These are phyloP conservation scores for Cataglyphis livida DNA, from an alignment of 2,888 invertebrate genomes.

Conservation along the genomic window DNA sequence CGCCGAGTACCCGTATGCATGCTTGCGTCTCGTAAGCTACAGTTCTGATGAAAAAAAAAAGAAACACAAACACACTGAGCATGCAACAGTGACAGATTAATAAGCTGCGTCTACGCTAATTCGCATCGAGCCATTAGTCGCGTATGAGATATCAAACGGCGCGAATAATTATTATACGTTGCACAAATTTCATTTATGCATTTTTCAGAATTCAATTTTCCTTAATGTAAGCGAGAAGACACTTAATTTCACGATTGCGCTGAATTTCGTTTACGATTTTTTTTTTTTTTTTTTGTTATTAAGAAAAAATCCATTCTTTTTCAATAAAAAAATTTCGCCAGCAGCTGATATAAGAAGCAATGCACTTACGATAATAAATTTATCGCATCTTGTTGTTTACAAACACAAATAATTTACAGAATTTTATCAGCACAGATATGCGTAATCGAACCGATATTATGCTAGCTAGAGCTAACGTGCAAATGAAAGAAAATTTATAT, in stretches of 20 bases:
- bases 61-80: conserved; percentile 78
- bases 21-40: conserved; percentile 81
- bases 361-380: background rate
- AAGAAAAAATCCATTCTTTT: background rate
- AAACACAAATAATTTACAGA: background rate
- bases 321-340: background rate
- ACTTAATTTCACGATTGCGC: background rate
- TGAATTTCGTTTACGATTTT: background rate
- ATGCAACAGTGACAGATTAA: conserved; percentile 65
- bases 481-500: background rate
- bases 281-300: background rate
- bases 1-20: conserved; percentile 81
- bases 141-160: conserved; percentile 21
- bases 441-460: background rate
- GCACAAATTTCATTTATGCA: background rate
- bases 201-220: background rate
- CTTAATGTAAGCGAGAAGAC: background rate
- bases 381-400: background rate
- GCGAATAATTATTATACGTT: conserved; percentile 14
- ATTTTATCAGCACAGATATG: background rate
- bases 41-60: conserved; percentile 81
- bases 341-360: background rate
- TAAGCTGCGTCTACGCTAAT: conserved; percentile 58
- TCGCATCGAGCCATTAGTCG: conserved; percentile 44
- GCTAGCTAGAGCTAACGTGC: background rate